Conservation (phyloP, 2,888 invertebrate genomes). For the Isotomurus palustris region DNA sequence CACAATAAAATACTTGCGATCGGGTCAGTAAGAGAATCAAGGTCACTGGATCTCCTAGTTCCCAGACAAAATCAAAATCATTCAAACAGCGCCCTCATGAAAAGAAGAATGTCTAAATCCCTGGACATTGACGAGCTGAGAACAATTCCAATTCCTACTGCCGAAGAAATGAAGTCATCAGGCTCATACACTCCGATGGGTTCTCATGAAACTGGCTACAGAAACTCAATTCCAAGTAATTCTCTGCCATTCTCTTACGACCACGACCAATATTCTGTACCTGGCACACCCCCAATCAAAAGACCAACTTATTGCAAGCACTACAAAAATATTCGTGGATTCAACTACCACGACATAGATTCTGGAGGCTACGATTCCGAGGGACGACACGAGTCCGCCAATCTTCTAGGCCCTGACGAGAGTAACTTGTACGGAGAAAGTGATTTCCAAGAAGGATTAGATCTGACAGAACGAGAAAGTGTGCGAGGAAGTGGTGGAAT, state of each 20-base stretch:
- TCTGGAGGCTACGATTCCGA: conserved; percentile 29
- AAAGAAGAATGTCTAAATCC: conserved; percentile 41
- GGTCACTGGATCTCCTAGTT: conserved; percentile 62
- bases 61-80: conserved; percentile 22
- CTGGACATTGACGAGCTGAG: conserved; percentile 37
- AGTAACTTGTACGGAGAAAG: background rate
- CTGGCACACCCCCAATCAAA: conserved; percentile 19
- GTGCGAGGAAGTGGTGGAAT: conserved; percentile 26
- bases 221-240: background rate
- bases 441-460: background rate
- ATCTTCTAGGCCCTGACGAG: conserved; percentile 25
- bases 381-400: conserved; percentile 30
- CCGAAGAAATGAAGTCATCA: background rate
- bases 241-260: background rate
- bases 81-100: conserved; percentile 21
- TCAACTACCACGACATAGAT: conserved; percentile 23
- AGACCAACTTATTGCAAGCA: conserved; percentile 33
- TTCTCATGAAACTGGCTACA: background rate
- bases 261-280: background rate
- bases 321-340: conserved; percentile 24
- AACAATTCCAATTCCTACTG: conserved; percentile 1
- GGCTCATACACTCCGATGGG: conserved; percentile 4
- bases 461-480: conserved; percentile 6
- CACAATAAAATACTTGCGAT: conserved; percentile 27
- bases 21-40: conserved; percentile 57